These are phyloP conservation scores for Anthopleura sola DNA, from an alignment of 64 coral and sea anemone species.

Conservation along the genomic window DNA sequence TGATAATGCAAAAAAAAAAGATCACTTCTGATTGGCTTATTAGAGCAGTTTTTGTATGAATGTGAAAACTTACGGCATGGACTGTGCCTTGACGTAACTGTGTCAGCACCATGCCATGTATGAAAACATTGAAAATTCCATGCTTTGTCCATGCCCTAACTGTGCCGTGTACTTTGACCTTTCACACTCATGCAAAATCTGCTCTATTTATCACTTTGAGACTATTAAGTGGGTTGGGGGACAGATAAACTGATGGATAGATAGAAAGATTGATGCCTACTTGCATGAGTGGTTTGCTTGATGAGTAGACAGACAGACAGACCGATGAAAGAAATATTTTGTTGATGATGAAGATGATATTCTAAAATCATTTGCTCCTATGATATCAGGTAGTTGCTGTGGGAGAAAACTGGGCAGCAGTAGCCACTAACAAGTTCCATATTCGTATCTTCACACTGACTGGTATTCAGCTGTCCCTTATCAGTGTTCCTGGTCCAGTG, in stretches of 20 bases:
- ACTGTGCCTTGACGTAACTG: too few species aligned
- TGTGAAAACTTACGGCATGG: too few species aligned
- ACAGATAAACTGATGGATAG: too few species aligned
- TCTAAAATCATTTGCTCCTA: neutral
- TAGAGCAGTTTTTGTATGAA: neutral
- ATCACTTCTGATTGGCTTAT: neutral
- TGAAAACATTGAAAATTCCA: too few species aligned
- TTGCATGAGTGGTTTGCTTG: too few species aligned
- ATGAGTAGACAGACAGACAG: too few species aligned
- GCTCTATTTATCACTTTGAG: neutral
- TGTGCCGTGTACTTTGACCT: neutral
- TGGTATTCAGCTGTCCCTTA: slow-evolving; percentile 76
- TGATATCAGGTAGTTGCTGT: slow-evolving; percentile 64
- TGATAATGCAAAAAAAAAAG: too few species aligned
- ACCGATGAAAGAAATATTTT: too few species aligned
- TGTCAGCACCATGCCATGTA: too few species aligned
- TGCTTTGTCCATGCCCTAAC: too few species aligned
- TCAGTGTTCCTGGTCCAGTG: slow-evolving; percentile 78
- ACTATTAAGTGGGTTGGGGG: too few species aligned
- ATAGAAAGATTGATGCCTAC: too few species aligned
- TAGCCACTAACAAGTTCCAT: slow-evolving; percentile 71
- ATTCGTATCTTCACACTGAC: slow-evolving; percentile 87
- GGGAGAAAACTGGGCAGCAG: slow-evolving; percentile 69
- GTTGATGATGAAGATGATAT: neutral
- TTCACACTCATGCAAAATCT: neutral